Base-by-base conservation (phyloP, 2,797 vertebrate species). In the Acrocephalus scirpaceus region DNA sequence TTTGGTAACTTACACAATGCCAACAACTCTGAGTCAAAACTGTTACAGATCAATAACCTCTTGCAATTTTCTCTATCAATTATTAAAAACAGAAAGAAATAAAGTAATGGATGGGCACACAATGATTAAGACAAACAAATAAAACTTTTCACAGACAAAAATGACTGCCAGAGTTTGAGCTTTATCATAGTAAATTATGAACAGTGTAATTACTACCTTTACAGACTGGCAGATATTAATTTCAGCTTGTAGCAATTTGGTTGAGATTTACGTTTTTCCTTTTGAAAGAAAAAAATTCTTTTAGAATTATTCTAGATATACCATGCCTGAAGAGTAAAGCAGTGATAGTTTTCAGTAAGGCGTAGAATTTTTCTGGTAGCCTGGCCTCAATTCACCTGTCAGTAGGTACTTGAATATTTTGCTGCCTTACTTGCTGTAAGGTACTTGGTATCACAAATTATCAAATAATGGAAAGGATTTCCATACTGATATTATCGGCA, bases 91-190 rank as follows among this genome's bases (percentile, higher is more conserved):
- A 67, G 12, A 56, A 90, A 76, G 23, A 83, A 83, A 80, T 44
- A 0, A 69, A 69, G 21, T 29, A 61, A 48, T 2, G 0, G 26
- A 17, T n/a, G 21, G 21, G 13, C 3, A 58, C 26, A 22, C 70
- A 51, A 42, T 9, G 8, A 14, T 81, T 56, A 62, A 77, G 34
- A 66, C 2, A 70, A 86, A 53, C 3, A 83, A 86, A 53, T 10
- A 38, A 61, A 90, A 66, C 5, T 14, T 71, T 86, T 74, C 66
- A 38, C 9, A 56, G 53, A 3, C 51, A 50, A 50, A 83, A 76
- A 25, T 47, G 75, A 6, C 7, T 38, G 10, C 8, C 38, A 58
- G 29, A 40, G 80, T 80, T 79, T 76, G 18, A 65, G 5, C 15
- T 82, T 61, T 69, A 17, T 56, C 8, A 1, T 20, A 18, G 8